Percentiles rank a stretch among this genome's conserved stretches.
These are phyloP conservation scores for Larimichthys polyactis DNA, from an alignment of 2,113 vertebrate species.

Conservation along the genomic window DNA sequence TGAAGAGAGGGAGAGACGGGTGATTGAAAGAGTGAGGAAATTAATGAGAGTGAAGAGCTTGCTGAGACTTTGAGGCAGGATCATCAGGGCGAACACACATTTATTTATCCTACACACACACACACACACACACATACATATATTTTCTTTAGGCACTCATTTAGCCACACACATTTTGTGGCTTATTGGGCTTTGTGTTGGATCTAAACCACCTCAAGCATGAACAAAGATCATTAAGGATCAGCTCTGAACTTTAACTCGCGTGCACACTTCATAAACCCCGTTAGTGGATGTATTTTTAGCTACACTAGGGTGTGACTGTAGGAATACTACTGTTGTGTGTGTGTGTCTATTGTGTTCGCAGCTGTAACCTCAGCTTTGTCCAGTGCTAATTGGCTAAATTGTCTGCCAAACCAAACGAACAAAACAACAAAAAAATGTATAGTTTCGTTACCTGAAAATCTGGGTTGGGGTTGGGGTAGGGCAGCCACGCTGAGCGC, in stretches of 20 bases:
- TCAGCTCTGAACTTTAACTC: neutral
- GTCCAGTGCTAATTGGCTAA: neutral
- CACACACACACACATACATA: conserved; percentile 28
- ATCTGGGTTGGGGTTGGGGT: conserved; percentile 96
- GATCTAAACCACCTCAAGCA: conserved; percentile 26
- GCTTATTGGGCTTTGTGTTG: conserved; percentile 28
- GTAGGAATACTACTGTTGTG: neutral
- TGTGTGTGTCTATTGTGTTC: neutral
- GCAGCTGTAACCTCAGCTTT: neutral
- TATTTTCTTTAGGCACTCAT: conserved; percentile 26
- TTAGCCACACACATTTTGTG: conserved; percentile 10
- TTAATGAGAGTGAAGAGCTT: conserved; percentile 57
- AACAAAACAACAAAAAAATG: neutral
- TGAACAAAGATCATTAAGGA: conserved; percentile 30
- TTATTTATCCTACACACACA: conserved; percentile 36
- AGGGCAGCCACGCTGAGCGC: conserved; percentile 95
- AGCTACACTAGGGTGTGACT: neutral
- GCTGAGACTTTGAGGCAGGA: conserved; percentile 22
- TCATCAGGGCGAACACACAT: conserved; percentile 34
- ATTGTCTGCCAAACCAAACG: too few species aligned
- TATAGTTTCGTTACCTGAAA: conserved; percentile 89
- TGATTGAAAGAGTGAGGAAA: conserved; percentile 61
- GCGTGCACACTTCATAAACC: neutral
- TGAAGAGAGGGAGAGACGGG: conserved; percentile 32
- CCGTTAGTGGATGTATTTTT: neutral